Percentiles rank a stretch among this genome's conserved stretches.
Conservation (phyloP, 2,888 invertebrate genomes). For the Amphimallon solstitiale region DNA sequence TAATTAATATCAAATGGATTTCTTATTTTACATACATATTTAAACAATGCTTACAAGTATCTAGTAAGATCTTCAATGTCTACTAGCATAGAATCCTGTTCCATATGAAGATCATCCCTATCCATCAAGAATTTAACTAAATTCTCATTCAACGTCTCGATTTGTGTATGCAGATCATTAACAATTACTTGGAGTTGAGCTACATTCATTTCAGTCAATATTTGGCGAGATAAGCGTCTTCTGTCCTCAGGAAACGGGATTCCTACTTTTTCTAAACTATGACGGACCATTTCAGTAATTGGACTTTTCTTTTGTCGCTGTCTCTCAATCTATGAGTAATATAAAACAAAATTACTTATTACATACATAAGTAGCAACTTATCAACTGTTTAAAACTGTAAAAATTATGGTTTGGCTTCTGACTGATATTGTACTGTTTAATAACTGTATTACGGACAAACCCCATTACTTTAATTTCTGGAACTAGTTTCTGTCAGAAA, state of each 20-base stretch:
- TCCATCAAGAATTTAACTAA: conserved; percentile 90
- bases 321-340: conserved; percentile 66
- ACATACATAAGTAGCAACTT: neutral
- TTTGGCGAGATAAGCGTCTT: conserved; percentile 83
- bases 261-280: conserved; percentile 83
- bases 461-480: no score
- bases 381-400: no score
- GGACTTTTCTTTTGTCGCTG: conserved; percentile 80
- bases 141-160: conserved; percentile 90
- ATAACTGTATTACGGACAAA: no score
- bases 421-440: no score
- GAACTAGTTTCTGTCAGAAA: no score
- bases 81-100: conserved; percentile 96
- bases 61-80: conserved; percentile 96
- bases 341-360: conserved; percentile 28
- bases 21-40: conserved; percentile 16
- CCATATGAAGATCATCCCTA: conserved; percentile 96
- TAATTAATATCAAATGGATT: neutral
- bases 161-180: conserved; percentile 93
- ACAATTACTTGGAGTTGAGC: conserved; percentile 94
- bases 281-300: conserved; percentile 86
- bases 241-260: conserved; percentile 85
- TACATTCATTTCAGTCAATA: conserved; percentile 92
- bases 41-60: conserved; percentile 75
- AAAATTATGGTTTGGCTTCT: no score